Evolutionary conservation across 2,797 vertebrate genomes (phyloP).

Genomic region (Gastrophryne carolinensis): DNA sequence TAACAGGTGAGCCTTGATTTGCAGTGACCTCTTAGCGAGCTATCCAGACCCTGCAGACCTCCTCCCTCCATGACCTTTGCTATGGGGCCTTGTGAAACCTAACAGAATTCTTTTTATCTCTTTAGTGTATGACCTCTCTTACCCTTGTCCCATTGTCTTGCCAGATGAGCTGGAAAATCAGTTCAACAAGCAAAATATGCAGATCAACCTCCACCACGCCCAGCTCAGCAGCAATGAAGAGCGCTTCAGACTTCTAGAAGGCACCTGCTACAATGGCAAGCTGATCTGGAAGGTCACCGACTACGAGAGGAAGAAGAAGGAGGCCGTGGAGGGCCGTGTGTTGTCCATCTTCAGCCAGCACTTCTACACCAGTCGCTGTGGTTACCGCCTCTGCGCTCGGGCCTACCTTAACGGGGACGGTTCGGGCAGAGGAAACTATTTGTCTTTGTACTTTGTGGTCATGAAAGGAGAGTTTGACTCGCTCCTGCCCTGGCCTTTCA

Average conservation of each 20-base stretch:
- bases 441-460: constrained; percentile 86
- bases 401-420: constrained; percentile 85
- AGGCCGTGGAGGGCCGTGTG: constrained; percentile 69
- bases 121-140: background rate
- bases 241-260: constrained; percentile 80
- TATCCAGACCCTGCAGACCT: too few relatives aligned
- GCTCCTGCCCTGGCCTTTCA: constrained; percentile 85
- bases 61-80: too few relatives aligned
- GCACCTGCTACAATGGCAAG: constrained; percentile 80
- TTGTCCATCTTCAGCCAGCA: constrained; percentile 79
- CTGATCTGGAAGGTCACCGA: constrained; percentile 89
- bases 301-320: constrained; percentile 75
- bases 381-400: constrained; percentile 81
- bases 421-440: constrained; percentile 76
- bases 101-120: too few relatives aligned
- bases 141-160: background rate
- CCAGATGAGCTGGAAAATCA: constrained; percentile 77
- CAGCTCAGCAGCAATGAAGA: constrained; percentile 81
- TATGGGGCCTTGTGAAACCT: too few relatives aligned
- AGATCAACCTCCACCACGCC: constrained; percentile 77
- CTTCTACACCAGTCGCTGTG: constrained; percentile 84
- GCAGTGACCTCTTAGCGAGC: too few relatives aligned
- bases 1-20: too few relatives aligned
- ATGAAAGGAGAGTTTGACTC: constrained; percentile 90
- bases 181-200: constrained; percentile 74